Evolutionary conservation across 2,113 vertebrate genomes (phyloP), one percentile per base, ranked within the genome.

Genomic region (Microcebus lehilahytsara): DNA sequence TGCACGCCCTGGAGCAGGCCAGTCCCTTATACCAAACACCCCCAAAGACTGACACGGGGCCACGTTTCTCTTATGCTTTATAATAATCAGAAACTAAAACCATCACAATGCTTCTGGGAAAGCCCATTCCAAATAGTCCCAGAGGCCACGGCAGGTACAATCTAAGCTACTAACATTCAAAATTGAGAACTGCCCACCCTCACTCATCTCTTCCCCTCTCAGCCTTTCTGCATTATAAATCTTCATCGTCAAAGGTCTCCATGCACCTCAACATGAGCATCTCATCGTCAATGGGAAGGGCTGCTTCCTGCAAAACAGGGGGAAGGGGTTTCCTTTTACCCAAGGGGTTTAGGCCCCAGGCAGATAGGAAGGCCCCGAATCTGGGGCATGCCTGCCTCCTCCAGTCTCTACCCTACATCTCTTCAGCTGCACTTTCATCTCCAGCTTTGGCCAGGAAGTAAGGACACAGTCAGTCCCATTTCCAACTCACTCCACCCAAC

Each of bases 241-340:
- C 99, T n/a, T 99, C 99, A n/a, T 99, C 99, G 1, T 99, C 99
- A 5, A 99, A 99, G 75, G 99, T 99, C 97, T 99, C 99, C 0
- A 98, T 98, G 97, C 99, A 99, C 56, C 96, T 98, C 96, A 99
- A 96, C 98, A 99, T 98, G 71, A 98, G 89, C 2, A 98, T 96
- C 88, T 99, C 99, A 8, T 98, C 98, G 9, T 99, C 99, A 0
- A 89, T 16, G 2, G 94, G 95, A 77, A 97, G 88, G 23, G 96
- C 98, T 40, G 96, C 93, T 74, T 98, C 98, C 99, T 99, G 97
- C 93, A 97, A 98, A 78, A 96, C 34, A 92, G 49, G 14, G 62
- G 32, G 13, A 83, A 96, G 19, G 83, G 79, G 91, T 80, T 90
- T 53, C 27, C 32, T 49, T 96, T 78, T 72, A n/a, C 42, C 14